A percentile compares a stretch with the other conserved stretches of the same genome.
Evolutionary conservation across 2,888 invertebrate genomes (phyloP).

Genomic region (Drosophila suboccidentalis): DNA sequence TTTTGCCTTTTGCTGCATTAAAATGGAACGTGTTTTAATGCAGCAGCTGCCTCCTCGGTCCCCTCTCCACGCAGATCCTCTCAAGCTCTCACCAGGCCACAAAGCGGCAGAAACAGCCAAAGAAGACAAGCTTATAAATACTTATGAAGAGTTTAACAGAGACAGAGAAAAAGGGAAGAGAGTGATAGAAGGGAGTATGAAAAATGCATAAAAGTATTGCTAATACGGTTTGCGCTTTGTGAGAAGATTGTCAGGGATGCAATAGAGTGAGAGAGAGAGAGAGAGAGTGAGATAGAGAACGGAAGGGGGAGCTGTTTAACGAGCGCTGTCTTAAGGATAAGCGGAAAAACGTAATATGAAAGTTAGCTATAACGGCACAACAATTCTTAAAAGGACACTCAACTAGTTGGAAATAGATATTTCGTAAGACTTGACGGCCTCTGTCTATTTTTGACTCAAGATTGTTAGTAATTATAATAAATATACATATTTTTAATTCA

Average conservation of each 20-base stretch:
- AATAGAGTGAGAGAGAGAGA: constrained; percentile 18
- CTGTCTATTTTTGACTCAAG: too few relatives aligned
- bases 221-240: constrained; percentile 53
- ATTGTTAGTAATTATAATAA: too few relatives aligned
- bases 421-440: too few relatives aligned
- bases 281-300: background rate
- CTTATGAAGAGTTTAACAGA: constrained; percentile 57
- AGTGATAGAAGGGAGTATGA: background rate
- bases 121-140: constrained; percentile 59
- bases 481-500: too few relatives aligned
- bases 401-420: constrained; percentile 6
- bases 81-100: constrained; percentile 7
- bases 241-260: constrained; percentile 40
- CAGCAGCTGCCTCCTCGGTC: constrained; percentile 20
- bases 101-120: constrained; percentile 24
- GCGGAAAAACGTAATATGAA: constrained; percentile 5
- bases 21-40: constrained; percentile 59
- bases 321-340: background rate
- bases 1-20: constrained; percentile 68
- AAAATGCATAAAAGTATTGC: constrained; percentile 55
- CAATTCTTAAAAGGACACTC: constrained; percentile 15
- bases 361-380: background rate
- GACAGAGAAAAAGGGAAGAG: constrained; percentile 7
- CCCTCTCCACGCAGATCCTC: background rate
- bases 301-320: constrained; percentile 7